These are phyloP conservation scores for Propithecus deckenii DNA, from an alignment of 2,797 vertebrate species.

Conservation along the genomic window DNA sequence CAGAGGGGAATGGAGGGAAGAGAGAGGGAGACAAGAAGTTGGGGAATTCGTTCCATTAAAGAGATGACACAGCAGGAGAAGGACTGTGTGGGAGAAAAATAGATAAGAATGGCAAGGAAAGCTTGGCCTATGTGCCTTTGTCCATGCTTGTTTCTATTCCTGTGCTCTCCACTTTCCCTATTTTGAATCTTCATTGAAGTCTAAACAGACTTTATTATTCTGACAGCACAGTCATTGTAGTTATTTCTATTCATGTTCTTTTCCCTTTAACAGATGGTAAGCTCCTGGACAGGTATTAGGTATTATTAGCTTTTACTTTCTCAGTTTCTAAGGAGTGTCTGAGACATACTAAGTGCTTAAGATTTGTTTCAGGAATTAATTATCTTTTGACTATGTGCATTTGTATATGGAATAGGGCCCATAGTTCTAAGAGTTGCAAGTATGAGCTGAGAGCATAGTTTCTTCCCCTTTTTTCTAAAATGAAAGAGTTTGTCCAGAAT, in stretches of 20 bases:
- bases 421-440: not conserved
- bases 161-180: not conserved
- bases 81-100: not conserved
- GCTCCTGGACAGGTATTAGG: not conserved
- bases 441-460: not conserved
- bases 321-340: not conserved
- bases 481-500: not conserved
- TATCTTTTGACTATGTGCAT: not conserved
- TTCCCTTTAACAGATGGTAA: not conserved
- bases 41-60: not conserved
- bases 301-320: not conserved
- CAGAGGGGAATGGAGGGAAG: too few species aligned
- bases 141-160: not conserved
- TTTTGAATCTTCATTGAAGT: not conserved
- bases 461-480: not conserved
- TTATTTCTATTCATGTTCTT: not conserved
- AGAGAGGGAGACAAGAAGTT: not conserved
- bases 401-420: not conserved
- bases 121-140: not conserved
- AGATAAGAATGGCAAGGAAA: not conserved
- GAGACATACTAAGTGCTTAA: not conserved
- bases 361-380: not conserved
- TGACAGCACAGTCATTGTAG: not conserved
- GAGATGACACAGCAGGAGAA: not conserved
- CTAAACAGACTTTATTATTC: not conserved